Evolutionary conservation across 2,888 invertebrate species (phyloP).

Genomic region (Papilio demoleus): DNA sequence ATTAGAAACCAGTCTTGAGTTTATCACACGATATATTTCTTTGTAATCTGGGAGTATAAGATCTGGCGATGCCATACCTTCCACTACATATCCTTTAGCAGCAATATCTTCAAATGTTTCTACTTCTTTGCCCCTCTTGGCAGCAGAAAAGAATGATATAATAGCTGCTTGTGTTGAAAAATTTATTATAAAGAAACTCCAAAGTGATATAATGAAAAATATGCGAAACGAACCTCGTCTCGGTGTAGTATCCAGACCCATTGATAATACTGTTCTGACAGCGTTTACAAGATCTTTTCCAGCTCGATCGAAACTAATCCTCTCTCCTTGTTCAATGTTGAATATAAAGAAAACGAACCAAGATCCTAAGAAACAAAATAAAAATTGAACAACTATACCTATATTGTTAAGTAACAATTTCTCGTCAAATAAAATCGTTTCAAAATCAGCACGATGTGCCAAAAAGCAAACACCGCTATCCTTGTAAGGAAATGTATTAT

Average conservation of each 20-base stretch:
- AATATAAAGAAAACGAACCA: slow-evolving; percentile 68
- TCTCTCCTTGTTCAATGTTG: slow-evolving; percentile 54
- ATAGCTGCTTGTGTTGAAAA: slow-evolving; percentile 74
- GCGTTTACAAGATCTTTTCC: slow-evolving; percentile 73
- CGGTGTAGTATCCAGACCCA: slow-evolving; percentile 64
- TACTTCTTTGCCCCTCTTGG: slow-evolving; percentile 71
- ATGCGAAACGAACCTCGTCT: slow-evolving; percentile 62
- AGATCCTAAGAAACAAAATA: slow-evolving; percentile 59
- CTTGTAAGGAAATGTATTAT: slow-evolving; percentile 62
- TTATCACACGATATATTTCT: slow-evolving; percentile 63
- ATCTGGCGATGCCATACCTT: slow-evolving; percentile 76
- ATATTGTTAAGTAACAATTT: slow-evolving; percentile 57
- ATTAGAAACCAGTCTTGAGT: slow-evolving; percentile 61
- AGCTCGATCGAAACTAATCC: slow-evolving; percentile 60
- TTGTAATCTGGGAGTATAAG: slow-evolving; percentile 68
- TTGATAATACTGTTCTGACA: slow-evolving; percentile 61
- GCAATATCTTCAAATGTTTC: slow-evolving; percentile 75
- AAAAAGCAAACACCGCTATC: slow-evolving; percentile 75
- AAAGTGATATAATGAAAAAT: slow-evolving; percentile 63
- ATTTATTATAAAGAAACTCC: slow-evolving; percentile 74
- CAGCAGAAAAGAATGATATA: slow-evolving; percentile 73
- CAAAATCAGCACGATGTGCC: slow-evolving; percentile 66
- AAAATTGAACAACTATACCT: slow-evolving; percentile 51
- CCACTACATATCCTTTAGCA: slow-evolving; percentile 67
- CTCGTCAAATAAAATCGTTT: slow-evolving; percentile 65